Percentiles rank a stretch among this genome's conserved stretches.
Conservation (phyloP, 2,888 invertebrate genomes). For the Lasioglossum marginatum region DNA sequence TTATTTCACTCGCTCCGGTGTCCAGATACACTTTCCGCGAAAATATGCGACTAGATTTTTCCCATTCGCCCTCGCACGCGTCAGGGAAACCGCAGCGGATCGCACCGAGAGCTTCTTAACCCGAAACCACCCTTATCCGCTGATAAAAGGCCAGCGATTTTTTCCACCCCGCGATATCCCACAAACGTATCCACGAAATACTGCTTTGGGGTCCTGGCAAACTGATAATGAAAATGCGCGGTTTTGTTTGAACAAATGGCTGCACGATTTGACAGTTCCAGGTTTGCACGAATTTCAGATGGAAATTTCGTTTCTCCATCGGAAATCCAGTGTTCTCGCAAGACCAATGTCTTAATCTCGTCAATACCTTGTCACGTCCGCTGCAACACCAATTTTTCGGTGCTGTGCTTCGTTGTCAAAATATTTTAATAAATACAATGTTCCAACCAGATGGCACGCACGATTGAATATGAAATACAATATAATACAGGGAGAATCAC, state of each 20-base stretch:
- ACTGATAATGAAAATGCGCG: neutral
- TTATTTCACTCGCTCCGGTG: neutral
- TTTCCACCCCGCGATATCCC: conserved; percentile 18
- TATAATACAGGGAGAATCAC: too few relatives aligned
- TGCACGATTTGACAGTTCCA: neutral
- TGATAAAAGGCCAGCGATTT: conserved; percentile 53
- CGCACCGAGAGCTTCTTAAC: conserved; percentile 30
- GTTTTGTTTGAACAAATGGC: neutral
- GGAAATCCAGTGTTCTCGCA: too few relatives aligned
- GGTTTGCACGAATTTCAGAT: neutral
- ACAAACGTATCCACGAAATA: neutral
- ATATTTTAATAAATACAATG: too few relatives aligned
- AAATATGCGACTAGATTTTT: conserved; percentile 47
- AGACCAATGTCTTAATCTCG: too few relatives aligned
- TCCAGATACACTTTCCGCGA: neutral
- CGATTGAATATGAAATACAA: too few relatives aligned
- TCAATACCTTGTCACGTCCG: too few relatives aligned
- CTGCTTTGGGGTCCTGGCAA: neutral
- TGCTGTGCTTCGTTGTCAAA: too few relatives aligned
- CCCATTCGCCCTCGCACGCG: neutral
- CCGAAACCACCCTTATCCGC: conserved; percentile 11
- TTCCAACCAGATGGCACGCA: too few relatives aligned
- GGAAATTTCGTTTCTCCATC: too few relatives aligned
- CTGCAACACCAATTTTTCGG: too few relatives aligned
- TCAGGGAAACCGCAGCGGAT: neutral